A percentile compares a stretch with the other conserved stretches of the same genome.
Evolutionary conservation across 2,113 vertebrate species (phyloP).

Genomic region (Leptodactylus fuscus): DNA sequence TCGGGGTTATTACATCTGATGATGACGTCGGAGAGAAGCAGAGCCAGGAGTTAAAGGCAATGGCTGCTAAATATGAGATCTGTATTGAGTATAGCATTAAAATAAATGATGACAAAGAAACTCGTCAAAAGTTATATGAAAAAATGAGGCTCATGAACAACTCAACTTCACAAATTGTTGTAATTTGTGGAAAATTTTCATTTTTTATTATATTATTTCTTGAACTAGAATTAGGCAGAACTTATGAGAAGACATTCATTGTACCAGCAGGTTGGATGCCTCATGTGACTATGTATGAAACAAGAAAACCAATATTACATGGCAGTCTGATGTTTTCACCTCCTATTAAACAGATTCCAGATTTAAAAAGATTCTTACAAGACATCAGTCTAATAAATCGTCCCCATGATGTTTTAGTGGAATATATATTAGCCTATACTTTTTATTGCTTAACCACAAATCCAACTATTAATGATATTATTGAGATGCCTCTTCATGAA

Average conservation of each 20-base stretch:
- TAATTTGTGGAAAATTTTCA: too few relatives aligned
- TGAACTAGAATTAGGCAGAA: background rate
- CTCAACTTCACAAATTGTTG: too few relatives aligned
- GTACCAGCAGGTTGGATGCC: background rate
- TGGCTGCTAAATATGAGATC: background rate
- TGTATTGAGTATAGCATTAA: slow-evolving; percentile 28
- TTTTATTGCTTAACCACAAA: background rate
- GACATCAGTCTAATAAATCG: too few relatives aligned
- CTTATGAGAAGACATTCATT: slow-evolving; percentile 23
- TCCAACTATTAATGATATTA: too few relatives aligned
- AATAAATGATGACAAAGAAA: background rate
- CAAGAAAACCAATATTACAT: background rate
- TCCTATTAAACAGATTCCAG: background rate
- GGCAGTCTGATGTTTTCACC: slow-evolving; percentile 20
- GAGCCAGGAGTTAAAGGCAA: background rate
- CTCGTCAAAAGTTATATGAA: too few relatives aligned
- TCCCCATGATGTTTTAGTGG: background rate
- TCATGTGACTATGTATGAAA: background rate
- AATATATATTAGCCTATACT: background rate
- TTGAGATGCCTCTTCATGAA: background rate
- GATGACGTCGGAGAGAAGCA: slow-evolving; percentile 9
- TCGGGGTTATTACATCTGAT: slow-evolving; percentile 37
- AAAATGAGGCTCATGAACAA: too few relatives aligned
- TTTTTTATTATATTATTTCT: background rate
- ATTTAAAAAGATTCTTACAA: background rate